Evolutionary conservation across 2,888 invertebrate genomes (phyloP).

Genomic region (Protonemura montana): DNA sequence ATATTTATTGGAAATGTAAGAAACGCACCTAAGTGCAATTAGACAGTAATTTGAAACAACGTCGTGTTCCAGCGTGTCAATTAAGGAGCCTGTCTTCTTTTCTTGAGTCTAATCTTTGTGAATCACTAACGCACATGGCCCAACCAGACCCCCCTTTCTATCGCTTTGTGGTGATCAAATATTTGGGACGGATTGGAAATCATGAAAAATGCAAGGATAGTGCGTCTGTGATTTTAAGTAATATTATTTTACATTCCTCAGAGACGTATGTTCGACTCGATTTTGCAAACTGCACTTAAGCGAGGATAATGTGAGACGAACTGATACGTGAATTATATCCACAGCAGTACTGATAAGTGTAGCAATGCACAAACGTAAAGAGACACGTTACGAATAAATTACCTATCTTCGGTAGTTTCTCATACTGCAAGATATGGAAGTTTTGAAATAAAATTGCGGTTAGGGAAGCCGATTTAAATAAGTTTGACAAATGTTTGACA

Average conservation of each 20-base stretch:
- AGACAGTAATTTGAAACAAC: constrained; percentile 12
- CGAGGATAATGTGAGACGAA: neutral
- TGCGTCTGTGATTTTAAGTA: neutral
- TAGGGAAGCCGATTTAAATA: constrained; percentile 13
- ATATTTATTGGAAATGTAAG: constrained; percentile 26
- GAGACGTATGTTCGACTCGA: neutral
- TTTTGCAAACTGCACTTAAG: neutral
- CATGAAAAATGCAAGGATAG: no score
- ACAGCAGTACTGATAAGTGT: neutral
- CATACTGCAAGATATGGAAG: neutral
- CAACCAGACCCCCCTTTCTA: neutral
- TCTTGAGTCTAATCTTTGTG: neutral
- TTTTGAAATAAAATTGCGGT: constrained; percentile 21
- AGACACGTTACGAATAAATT: neutral
- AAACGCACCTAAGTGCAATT: constrained; percentile 20
- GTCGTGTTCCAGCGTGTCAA: neutral
- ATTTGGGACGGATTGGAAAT: neutral
- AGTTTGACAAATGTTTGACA: constrained; percentile 27
- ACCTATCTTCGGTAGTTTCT: neutral
- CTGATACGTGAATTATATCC: neutral
- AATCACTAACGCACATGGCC: neutral
- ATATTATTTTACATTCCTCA: neutral
- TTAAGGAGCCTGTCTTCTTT: neutral
- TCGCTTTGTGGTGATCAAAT: neutral
- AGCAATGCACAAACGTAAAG: neutral